A percentile compares a stretch with the other conserved stretches of the same genome.
phyloP scores from a whole-genome alignment of 2,113 vertebrate species.

The Tetraodon nigroviridis region DNA sequence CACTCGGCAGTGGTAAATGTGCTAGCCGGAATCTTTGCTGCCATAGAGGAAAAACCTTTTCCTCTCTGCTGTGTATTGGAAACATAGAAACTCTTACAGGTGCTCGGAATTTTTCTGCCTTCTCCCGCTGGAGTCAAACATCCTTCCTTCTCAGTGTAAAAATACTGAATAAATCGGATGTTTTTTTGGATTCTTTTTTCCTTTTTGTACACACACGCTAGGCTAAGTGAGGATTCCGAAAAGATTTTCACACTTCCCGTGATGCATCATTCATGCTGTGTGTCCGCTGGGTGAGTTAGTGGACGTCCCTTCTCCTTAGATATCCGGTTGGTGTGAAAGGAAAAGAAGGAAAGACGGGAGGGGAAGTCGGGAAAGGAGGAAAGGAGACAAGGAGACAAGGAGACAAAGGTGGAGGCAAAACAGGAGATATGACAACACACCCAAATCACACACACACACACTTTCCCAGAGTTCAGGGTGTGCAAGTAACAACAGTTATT shows the following conservation, averaged over 20 bases:
- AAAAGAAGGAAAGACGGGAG: background rate
- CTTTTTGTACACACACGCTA: too few species aligned
- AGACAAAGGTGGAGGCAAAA: background rate
- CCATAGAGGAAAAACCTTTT: conserved; percentile 3
- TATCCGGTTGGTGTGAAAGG: too few species aligned
- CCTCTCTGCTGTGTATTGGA: background rate
- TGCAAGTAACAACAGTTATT: conserved; percentile 43
- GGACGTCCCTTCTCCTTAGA: background rate
- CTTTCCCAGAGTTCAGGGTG: conserved; percentile 8
- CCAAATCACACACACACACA: conserved; percentile 25
- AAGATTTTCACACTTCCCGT: background rate
- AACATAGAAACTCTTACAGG: background rate
- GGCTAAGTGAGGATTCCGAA: too few species aligned
- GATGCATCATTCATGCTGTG: background rate
- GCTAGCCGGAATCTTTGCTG: conserved; percentile 8
- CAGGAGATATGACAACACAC: conserved; percentile 18
- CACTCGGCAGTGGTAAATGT: conserved; percentile 33
- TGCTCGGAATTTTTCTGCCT: too few species aligned
- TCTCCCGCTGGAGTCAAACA: too few species aligned
- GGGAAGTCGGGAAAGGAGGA: background rate
- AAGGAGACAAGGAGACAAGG: background rate
- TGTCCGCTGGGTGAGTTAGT: background rate
- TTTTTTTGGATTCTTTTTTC: background rate
- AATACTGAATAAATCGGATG: background rate
- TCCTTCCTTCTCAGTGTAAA: background rate